A percentile compares a stretch with the other conserved stretches of the same genome.
phyloP scores from a whole-genome alignment of 30 jellyfish, hydroid and myxozoan species.

The Euphysa ruthae region DNA sequence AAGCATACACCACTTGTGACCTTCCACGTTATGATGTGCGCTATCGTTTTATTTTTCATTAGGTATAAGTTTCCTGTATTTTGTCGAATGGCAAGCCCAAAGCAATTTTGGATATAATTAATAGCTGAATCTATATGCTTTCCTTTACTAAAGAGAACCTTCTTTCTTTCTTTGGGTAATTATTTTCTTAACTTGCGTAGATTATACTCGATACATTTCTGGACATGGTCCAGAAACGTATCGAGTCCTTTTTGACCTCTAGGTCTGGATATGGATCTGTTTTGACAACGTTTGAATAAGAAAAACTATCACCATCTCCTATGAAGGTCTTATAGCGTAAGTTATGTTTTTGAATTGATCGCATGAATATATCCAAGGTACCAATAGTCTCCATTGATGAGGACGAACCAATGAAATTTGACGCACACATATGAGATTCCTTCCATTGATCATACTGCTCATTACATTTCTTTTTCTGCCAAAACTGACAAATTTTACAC shows the following conservation, averaged over 20 bases:
- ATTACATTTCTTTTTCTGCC: constrained; percentile 1
- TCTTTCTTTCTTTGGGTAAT: background rate
- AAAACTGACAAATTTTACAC: constrained; percentile 14
- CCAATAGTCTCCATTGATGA: constrained; percentile 25
- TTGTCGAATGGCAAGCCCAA: too few relatives aligned
- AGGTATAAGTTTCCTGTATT: too few relatives aligned
- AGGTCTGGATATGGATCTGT: background rate
- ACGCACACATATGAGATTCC: background rate
- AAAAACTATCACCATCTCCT: constrained; percentile 9
- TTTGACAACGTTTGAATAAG: background rate
- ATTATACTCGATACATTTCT: background rate
- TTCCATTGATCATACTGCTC: constrained; percentile 1
- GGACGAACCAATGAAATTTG: constrained; percentile 1
- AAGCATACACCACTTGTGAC: too few relatives aligned
- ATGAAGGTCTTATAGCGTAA: constrained; percentile 2
- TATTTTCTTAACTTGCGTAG: background rate
- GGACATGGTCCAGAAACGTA: constrained; percentile 6
- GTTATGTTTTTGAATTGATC: background rate
- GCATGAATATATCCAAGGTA: background rate
- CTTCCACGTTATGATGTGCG: too few relatives aligned
- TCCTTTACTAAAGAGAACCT: background rate
- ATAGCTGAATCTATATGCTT: constrained; percentile 1
- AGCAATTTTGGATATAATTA: too few relatives aligned
- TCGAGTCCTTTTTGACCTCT: background rate
- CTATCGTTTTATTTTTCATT: too few relatives aligned